These are phyloP conservation scores for Psilanteris sp. DNA, from an alignment of 1,140 invertebrate genomes.

Conservation along the genomic window DNA sequence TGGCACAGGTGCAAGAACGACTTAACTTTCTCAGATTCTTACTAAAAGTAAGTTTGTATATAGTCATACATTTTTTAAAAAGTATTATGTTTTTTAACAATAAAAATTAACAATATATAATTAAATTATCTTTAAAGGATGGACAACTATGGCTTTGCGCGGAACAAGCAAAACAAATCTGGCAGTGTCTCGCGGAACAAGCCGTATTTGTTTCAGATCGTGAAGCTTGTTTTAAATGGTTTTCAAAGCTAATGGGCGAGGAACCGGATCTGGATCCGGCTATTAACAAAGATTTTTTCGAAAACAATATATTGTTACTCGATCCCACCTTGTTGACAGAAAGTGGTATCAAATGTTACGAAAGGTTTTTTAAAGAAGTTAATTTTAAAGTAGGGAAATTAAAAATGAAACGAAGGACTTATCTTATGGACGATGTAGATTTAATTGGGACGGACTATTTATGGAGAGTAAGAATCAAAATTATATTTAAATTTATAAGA, in stretches of 20 bases:
- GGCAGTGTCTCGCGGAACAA: slow-evolving; percentile 96
- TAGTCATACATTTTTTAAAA: not conserved
- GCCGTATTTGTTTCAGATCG: slow-evolving; percentile 94
- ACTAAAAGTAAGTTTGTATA: slow-evolving; percentile 83
- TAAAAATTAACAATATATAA: not conserved
- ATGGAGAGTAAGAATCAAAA: slow-evolving; percentile 87
- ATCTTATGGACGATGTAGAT: slow-evolving; percentile 91
- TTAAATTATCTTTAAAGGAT: slow-evolving; percentile 80
- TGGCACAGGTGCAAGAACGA: slow-evolving; percentile 95
- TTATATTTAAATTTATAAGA: not conserved
- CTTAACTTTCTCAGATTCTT: slow-evolving; percentile 96
- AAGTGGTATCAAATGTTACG: slow-evolving; percentile 97
- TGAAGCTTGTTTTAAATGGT: slow-evolving; percentile 99
- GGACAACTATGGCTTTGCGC: slow-evolving; percentile 97
- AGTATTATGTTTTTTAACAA: not conserved
- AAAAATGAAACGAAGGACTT: slow-evolving; percentile 90
- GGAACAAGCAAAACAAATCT: slow-evolving; percentile 97
- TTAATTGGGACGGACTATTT: slow-evolving; percentile 97
- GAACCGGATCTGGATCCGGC: slow-evolving; percentile 98
- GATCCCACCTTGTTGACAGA: slow-evolving; percentile 95
- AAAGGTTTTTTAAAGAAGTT: slow-evolving; percentile 97
- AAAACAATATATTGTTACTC: slow-evolving; percentile 95
- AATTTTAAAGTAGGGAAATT: slow-evolving; percentile 97
- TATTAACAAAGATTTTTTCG: slow-evolving; percentile 98
- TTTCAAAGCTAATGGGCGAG: slow-evolving; percentile 98